phyloP scores from a whole-genome alignment of 2,888 invertebrate species.

The Aspidiotus rigidus region DNA sequence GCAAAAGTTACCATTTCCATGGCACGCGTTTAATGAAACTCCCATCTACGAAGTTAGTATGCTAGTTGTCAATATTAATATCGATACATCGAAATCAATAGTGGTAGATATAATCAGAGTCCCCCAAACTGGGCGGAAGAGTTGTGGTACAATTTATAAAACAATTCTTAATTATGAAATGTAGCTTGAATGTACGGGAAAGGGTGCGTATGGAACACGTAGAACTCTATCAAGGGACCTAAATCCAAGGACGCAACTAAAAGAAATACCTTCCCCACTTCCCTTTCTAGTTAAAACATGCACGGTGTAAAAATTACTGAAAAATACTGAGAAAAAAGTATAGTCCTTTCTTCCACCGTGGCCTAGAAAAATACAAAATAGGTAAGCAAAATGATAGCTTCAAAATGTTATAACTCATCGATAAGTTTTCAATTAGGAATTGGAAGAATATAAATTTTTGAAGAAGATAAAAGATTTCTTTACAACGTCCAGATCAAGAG shows the following conservation, averaged over 20 bases:
- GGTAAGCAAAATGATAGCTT: no score
- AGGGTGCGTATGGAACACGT: no score
- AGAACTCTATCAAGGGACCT: no score
- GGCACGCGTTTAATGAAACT: constrained; percentile 82
- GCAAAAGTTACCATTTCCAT: constrained; percentile 81
- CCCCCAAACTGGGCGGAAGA: background rate
- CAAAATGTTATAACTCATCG: no score
- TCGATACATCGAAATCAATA: background rate
- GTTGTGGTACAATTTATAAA: background rate
- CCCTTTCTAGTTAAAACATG: no score
- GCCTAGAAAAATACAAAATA: no score
- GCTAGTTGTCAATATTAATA: background rate
- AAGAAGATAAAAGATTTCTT: constrained; percentile 59
- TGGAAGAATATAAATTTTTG: constrained; percentile 64
- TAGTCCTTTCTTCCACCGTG: no score
- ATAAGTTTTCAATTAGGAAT: constrained; percentile 47
- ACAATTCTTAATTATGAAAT: background rate
- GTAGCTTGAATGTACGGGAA: no score
- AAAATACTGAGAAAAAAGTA: no score
- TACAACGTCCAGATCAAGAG: constrained; percentile 57
- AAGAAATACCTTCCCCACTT: no score
- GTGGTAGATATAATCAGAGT: background rate
- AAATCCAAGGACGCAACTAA: no score
- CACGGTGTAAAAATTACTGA: no score
- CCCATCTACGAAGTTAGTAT: constrained; percentile 58